Conservation (phyloP, 2,113 vertebrate genomes). For the Chloropsis cyanopogon region DNA sequence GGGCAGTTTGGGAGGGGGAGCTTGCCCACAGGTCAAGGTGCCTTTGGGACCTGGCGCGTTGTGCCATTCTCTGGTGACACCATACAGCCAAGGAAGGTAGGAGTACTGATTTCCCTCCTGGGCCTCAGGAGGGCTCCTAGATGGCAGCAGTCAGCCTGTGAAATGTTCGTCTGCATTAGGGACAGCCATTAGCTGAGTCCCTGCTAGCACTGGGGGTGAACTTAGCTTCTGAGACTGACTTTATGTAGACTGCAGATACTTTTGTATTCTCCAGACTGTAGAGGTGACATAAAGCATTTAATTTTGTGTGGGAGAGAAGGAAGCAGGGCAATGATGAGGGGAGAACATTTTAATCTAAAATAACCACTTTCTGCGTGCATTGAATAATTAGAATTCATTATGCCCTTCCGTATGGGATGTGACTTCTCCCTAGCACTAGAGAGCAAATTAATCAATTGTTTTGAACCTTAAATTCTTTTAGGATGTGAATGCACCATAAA, state of each 20-base stretch:
- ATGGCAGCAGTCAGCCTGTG: background rate
- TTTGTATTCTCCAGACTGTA: background rate
- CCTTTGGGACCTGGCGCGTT: rapidly evolving
- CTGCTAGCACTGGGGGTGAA: background rate
- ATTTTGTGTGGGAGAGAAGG: background rate
- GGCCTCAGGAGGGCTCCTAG: background rate
- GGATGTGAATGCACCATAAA: constrained; percentile 15
- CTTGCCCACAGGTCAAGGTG: background rate
- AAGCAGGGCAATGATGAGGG: background rate
- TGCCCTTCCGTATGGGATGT: background rate
- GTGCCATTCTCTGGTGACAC: rapidly evolving
- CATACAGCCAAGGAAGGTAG: rapidly evolving
- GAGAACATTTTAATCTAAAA: constrained; percentile 18
- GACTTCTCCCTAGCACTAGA: background rate
- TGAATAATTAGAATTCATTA: constrained; percentile 19
- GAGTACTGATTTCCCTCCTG: background rate
- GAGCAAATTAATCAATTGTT: constrained; percentile 24
- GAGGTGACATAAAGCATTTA: background rate
- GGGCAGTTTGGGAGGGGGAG: background rate
- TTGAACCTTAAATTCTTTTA: constrained; percentile 21
- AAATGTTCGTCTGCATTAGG: background rate
- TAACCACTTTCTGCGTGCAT: background rate
- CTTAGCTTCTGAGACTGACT: background rate
- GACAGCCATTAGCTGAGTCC: background rate
- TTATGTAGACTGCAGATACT: background rate